Conservation (phyloP, 2,113 vertebrate genomes). For the Ondatra zibethicus region DNA sequence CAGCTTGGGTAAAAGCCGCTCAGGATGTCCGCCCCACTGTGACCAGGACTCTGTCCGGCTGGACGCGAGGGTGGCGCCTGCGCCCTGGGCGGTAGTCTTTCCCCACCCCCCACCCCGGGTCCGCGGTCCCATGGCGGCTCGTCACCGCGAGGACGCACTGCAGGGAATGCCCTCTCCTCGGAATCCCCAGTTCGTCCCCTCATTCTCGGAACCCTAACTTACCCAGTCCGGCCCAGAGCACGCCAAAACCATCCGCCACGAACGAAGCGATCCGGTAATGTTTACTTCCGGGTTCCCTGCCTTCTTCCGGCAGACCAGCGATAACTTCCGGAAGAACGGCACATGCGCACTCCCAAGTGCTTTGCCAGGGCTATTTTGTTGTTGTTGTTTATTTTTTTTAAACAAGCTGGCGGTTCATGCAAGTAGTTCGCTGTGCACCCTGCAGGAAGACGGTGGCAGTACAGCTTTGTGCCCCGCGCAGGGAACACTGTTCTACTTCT, state of each 20-base stretch:
- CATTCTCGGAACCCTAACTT: not conserved
- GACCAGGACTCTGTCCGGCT: not conserved
- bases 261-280: rapidly evolving
- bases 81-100: not conserved
- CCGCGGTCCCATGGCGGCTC: not conserved
- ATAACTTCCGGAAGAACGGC: not conserved
- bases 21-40: not conserved
- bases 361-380: not conserved
- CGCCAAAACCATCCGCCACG: not conserved
- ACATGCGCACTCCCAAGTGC: slow-evolving; percentile 40
- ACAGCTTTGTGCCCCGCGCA: not conserved
- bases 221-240: rapidly evolving
- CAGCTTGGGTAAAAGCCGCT: not conserved
- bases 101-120: not conserved
- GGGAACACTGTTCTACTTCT: not conserved
- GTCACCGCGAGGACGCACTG: not conserved
- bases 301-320: slow-evolving; percentile 19
- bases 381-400: not conserved
- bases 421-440: not conserved
- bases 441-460: not conserved
- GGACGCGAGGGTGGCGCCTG: rapidly evolving
- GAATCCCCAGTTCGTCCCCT: not conserved
- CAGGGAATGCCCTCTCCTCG: not conserved
- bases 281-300: slow-evolving; percentile 64
- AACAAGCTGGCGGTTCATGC: rapidly evolving